Percentiles rank a stretch among this genome's conserved stretches.
phyloP scores from a whole-genome alignment of 2,888 invertebrate species.

The Philaethria dido region DNA sequence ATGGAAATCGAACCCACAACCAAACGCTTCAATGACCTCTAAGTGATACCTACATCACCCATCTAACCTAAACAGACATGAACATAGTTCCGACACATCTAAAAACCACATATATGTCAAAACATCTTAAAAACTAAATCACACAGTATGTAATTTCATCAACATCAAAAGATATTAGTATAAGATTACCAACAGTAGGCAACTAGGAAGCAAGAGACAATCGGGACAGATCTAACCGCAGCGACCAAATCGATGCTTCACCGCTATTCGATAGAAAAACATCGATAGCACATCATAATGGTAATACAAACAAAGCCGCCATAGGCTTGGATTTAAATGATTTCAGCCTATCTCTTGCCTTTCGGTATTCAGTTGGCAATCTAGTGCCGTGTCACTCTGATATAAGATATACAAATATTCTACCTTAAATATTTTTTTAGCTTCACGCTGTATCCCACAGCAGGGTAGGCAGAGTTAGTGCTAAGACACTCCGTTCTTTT shows the following conservation, averaged over 20 bases:
- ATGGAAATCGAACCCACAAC: too few relatives aligned
- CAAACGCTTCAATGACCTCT: too few relatives aligned
- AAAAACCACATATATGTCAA: slow-evolving; percentile 7
- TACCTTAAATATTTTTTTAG: too few relatives aligned
- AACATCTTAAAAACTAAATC: slow-evolving; percentile 18
- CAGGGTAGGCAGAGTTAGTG: too few relatives aligned
- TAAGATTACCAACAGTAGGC: slow-evolving; percentile 32
- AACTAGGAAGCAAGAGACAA: slow-evolving; percentile 40
- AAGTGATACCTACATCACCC: too few relatives aligned
- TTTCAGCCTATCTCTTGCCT: neutral
- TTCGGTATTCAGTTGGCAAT: neutral
- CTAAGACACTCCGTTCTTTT: too few relatives aligned
- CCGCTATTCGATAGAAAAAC: slow-evolving; percentile 67
- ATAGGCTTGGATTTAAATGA: neutral
- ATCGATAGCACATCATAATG: slow-evolving; percentile 61
- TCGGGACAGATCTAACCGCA: slow-evolving; percentile 41
- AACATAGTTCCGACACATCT: neutral
- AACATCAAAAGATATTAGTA: slow-evolving; percentile 15
- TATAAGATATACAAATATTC: too few relatives aligned
- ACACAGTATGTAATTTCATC: slow-evolving; percentile 25
- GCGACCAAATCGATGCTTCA: slow-evolving; percentile 46
- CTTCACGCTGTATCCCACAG: too few relatives aligned
- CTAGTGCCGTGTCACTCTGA: neutral
- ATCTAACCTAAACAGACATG: neutral
- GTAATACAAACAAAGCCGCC: slow-evolving; percentile 69